These are phyloP conservation scores for Hoplostethus mediterraneus DNA, from an alignment of 2,797 vertebrate genomes.

Conservation along the genomic window DNA sequence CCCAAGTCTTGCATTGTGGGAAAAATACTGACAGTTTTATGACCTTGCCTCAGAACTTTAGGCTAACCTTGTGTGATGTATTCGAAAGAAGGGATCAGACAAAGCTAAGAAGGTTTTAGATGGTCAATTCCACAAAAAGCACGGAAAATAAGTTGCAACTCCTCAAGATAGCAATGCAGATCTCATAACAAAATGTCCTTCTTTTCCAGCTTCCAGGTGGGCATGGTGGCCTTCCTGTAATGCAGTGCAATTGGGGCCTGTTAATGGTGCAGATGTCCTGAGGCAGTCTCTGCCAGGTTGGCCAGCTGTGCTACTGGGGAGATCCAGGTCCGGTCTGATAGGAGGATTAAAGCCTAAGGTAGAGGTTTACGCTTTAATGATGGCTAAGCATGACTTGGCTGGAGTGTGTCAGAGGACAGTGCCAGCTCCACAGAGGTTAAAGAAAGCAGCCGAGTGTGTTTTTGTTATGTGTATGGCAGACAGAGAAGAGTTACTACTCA, in stretches of 20 bases:
- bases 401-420: conserved; percentile 53
- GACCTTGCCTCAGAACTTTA: neutral
- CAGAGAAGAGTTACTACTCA: conserved; percentile 31
- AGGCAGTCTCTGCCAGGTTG: conserved; percentile 67
- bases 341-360: conserved; percentile 76
- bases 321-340: conserved; percentile 67
- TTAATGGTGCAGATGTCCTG: conserved; percentile 70
- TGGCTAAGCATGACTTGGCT: conserved; percentile 65
- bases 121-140: conserved; percentile 27
- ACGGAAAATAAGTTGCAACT: conserved; percentile 3
- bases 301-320: conserved; percentile 73
- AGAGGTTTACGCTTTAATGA: conserved; percentile 69
- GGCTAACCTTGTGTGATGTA: neutral
- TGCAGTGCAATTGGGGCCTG: conserved; percentile 40
- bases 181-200: conserved; percentile 29
- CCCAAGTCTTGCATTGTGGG: too few species aligned
- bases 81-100: neutral
- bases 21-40: conserved; percentile 11
- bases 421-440: conserved; percentile 57
- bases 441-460: conserved; percentile 49
- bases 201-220: conserved; percentile 29
- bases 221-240: conserved; percentile 37
- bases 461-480: conserved; percentile 35
- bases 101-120: neutral
- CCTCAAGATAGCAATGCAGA: conserved; percentile 18